Conservation (phyloP, 2,113 vertebrate genomes). For the Hirundichthys speculiger region DNA sequence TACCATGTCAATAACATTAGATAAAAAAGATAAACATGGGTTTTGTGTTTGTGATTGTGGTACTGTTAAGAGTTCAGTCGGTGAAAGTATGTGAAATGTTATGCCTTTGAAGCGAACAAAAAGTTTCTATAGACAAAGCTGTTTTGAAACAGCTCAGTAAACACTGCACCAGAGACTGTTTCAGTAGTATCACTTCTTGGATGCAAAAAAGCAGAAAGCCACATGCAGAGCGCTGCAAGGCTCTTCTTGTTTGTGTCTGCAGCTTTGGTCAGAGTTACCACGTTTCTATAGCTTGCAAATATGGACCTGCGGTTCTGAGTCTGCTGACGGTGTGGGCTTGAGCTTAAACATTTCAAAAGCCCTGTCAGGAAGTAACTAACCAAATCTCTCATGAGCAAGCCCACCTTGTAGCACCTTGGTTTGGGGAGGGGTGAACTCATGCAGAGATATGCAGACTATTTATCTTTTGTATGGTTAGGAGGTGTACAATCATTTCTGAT, state of each 20-base stretch:
- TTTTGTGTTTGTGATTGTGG: too few species aligned
- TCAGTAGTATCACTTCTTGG: slow-evolving; percentile 28
- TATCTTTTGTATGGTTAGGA: neutral
- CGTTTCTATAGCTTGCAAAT: neutral
- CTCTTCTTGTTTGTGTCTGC: slow-evolving; percentile 9
- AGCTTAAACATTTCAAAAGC: neutral
- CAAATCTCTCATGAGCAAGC: slow-evolving; percentile 12
- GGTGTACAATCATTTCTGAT: neutral
- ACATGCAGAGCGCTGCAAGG: slow-evolving; percentile 8
- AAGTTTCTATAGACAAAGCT: neutral
- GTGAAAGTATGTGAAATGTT: too few species aligned
- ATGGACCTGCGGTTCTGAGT: slow-evolving; percentile 36
- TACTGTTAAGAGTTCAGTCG: too few species aligned
- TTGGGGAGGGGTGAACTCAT: neutral
- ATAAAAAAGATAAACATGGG: too few species aligned
- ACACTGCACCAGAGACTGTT: neutral
- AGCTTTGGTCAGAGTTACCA: slow-evolving; percentile 6
- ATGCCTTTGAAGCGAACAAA: too few species aligned
- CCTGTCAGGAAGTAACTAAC: slow-evolving; percentile 28
- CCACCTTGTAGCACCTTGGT: slow-evolving; percentile 2
- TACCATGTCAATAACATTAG: too few species aligned
- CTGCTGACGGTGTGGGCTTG: slow-evolving; percentile 8
- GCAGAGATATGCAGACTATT: neutral
- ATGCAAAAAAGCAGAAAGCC: neutral
- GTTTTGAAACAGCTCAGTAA: slow-evolving; percentile 6